Evolutionary conservation across 2,888 invertebrate species (phyloP), one percentile per base, ranked within the genome.

Genomic region (Balanococcus diminutus): DNA sequence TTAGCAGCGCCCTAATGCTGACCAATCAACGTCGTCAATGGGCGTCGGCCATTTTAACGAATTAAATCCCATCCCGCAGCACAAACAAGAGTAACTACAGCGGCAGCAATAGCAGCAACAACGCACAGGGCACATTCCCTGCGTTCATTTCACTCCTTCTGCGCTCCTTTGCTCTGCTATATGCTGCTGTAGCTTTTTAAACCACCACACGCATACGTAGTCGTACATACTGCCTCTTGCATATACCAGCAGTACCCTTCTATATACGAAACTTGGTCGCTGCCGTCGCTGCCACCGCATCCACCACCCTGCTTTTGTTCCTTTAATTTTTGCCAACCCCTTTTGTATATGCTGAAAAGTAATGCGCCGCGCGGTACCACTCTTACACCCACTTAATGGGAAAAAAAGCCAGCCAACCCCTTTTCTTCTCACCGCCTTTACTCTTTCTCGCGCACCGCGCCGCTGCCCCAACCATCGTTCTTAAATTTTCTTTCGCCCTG

Each of bases 1-100:
- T 67, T 67, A 28, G 14, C 67, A 67, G 28, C 75, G 75, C 75
- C 75, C 75, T 19, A 36, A 19, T 5, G n/a, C 31, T 67, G 83
- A 83, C 83, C 83, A 83, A 83, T 83, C 83, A 83, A 19, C 83
- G 83, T 31, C 61, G 56, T 51, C 36, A 83, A 83, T 83, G 83
- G 83, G 83, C 83, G 83, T 56, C 83, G 83, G 83, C 83, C 83
- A 83, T 83, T 83, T 83, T 83, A 83, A 83, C 83, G 83, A 83
- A 83, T 83, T 83, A 83, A 61, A 83, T 36, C 31, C 56, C 32
- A 16, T 81, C 81, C 42, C 81, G 36, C 25, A 6, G 25, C 16
- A 56, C 56, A 56, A 22, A 22, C 9, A 22, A 56, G n/a, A n/a
- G n/a, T n/a, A n/a, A 22, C 56, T 56, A 56, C 9, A 56, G 19